phyloP scores from a whole-genome alignment of 2,113 vertebrate species.

The Callospermophilus lateralis region DNA sequence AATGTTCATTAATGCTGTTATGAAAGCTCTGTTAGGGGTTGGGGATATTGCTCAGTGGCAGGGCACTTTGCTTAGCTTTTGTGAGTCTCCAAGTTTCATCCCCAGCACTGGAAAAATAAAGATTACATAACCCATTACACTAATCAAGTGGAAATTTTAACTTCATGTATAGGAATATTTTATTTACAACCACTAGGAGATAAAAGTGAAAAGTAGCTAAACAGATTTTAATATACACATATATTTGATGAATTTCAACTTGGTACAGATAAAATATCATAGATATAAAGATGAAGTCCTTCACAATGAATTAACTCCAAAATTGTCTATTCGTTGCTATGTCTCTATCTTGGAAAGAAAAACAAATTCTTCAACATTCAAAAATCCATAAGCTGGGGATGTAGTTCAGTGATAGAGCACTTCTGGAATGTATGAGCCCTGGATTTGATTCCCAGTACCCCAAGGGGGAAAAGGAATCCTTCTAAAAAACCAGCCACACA shows the following conservation, averaged over 20 bases:
- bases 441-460: too few species aligned
- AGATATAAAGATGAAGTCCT: background rate
- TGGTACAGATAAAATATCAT: background rate
- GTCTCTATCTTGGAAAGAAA: constrained; percentile 33
- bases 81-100: background rate
- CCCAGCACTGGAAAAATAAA: background rate
- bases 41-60: background rate
- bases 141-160: constrained; percentile 16
- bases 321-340: constrained; percentile 1
- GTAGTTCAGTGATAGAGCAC: too few species aligned
- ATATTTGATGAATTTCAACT: constrained; percentile 12
- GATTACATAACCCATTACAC: background rate
- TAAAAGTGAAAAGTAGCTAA: constrained; percentile 10
- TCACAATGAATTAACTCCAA: constrained; percentile 10
- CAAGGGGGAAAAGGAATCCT: background rate
- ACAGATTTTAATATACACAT: background rate
- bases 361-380: background rate
- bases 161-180: background rate
- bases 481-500: background rate
- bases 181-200: constrained; percentile 40
- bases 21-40: background rate
- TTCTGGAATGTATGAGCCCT: too few species aligned
- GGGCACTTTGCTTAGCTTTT: background rate
- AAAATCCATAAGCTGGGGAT: background rate
- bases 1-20: background rate